phyloP scores from a whole-genome alignment of 2,888 invertebrate genomes.

The Eulithis prunata region DNA sequence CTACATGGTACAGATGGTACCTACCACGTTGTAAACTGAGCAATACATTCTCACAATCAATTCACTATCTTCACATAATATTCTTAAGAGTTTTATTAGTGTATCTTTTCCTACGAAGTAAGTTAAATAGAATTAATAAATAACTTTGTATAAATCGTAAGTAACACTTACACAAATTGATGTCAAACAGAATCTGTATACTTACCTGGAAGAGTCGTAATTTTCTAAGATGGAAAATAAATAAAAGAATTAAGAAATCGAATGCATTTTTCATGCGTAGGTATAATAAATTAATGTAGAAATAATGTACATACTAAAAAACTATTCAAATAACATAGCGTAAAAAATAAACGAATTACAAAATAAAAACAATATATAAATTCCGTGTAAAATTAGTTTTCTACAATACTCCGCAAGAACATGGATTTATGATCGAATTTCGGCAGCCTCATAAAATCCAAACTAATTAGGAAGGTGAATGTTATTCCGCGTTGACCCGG shows the following conservation, averaged over 20 bases:
- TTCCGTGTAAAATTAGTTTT: background rate
- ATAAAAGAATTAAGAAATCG: conserved; percentile 52
- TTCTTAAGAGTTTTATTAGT: background rate
- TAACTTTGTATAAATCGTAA: conserved; percentile 25
- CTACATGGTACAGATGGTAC: background rate
- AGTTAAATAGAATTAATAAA: background rate
- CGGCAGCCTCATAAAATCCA: background rate
- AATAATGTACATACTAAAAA: conserved; percentile 8
- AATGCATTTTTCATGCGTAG: conserved; percentile 27
- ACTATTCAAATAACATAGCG: background rate
- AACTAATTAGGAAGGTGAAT: background rate
- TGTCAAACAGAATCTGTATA: conserved; percentile 28
- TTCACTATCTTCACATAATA: background rate
- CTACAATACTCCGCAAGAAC: background rate
- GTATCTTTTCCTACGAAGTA: conserved; percentile 13
- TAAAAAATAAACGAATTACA: background rate
- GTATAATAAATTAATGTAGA: background rate
- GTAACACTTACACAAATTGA: conserved; percentile 40
- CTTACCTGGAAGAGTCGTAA: conserved; percentile 39
- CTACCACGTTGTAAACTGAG: background rate
- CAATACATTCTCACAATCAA: background rate
- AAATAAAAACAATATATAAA: conserved; percentile 3
- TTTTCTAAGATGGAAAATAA: conserved; percentile 60
- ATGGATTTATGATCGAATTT: too few relatives aligned
- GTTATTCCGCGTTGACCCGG: conserved; percentile 76